Evolutionary conservation across 2,888 invertebrate genomes (phyloP).

Genomic region (Epinotia brunnichana): DNA sequence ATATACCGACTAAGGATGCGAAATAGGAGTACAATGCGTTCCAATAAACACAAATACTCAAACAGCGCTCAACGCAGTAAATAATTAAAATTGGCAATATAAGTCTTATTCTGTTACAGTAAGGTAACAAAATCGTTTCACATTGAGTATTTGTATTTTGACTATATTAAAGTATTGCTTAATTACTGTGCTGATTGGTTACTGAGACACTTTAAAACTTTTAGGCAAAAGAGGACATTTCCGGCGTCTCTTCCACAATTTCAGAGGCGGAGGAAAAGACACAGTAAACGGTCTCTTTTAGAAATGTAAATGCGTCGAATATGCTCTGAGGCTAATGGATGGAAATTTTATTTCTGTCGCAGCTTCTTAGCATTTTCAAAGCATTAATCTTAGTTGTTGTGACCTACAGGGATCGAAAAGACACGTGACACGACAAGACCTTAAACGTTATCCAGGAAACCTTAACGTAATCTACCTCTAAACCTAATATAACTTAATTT

Average conservation of each 20-base stretch:
- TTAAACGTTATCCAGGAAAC: constrained; percentile 52
- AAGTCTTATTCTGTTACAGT: constrained; percentile 52
- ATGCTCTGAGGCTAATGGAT: constrained; percentile 53
- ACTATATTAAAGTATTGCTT: constrained; percentile 58
- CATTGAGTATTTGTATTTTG: constrained; percentile 81
- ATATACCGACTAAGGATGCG: constrained; percentile 62
- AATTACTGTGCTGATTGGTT: constrained; percentile 40
- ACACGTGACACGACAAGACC: constrained; percentile 48
- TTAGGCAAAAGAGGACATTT: constrained; percentile 44
- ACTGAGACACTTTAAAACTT: constrained; percentile 21
- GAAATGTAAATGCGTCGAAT: constrained; percentile 61
- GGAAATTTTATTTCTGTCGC: constrained; percentile 72
- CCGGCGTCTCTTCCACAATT: constrained; percentile 53
- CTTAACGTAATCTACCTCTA: constrained; percentile 55
- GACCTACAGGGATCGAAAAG: constrained; percentile 50
- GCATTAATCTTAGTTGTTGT: constrained; percentile 56
- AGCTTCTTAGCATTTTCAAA: constrained; percentile 58
- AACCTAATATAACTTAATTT: constrained; percentile 74
- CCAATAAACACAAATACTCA: constrained; percentile 80
- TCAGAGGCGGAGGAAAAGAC: constrained; percentile 53
- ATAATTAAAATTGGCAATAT: constrained; percentile 51
- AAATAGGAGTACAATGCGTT: constrained; percentile 59
- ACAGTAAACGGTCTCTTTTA: constrained; percentile 51
- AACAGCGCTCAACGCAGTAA: constrained; percentile 48
- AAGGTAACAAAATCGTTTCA: constrained; percentile 62